Evolutionary conservation across 1,140 invertebrate species (phyloP).

Genomic region (Panulirus ornatus): DNA sequence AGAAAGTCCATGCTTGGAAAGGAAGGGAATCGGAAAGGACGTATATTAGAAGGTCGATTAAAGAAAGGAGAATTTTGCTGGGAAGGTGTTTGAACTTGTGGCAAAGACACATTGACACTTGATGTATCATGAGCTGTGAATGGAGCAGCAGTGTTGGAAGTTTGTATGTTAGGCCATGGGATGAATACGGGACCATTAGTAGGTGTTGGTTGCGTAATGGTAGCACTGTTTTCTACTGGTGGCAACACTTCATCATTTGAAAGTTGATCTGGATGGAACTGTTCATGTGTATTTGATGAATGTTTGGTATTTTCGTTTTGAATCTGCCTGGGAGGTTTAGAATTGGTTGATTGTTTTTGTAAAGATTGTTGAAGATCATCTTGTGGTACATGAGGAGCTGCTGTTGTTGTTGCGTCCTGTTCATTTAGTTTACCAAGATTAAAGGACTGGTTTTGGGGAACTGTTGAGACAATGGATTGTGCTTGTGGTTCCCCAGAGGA

Average conservation of each 20-base stretch:
- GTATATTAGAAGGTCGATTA: neutral
- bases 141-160: neutral
- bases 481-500: neutral
- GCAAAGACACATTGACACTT: neutral
- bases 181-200: neutral
- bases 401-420: neutral
- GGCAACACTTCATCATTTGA: neutral
- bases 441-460: neutral
- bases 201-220: neutral
- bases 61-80: neutral
- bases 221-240: neutral
- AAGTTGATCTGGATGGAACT: neutral
- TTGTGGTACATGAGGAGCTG: neutral
- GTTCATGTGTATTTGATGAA: neutral
- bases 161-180: slow-evolving; percentile 46
- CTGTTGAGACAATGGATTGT: neutral
- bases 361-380: neutral
- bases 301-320: neutral
- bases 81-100: neutral
- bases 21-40: slow-evolving; percentile 7
- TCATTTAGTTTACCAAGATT: neutral
- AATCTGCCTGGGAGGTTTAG: neutral
- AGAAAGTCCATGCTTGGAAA: slow-evolving; percentile 47
- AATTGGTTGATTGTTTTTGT: neutral
- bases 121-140: neutral